These are phyloP conservation scores for Ceuthmochares aereus DNA, from an alignment of 2,113 vertebrate species.

Conservation along the genomic window DNA sequence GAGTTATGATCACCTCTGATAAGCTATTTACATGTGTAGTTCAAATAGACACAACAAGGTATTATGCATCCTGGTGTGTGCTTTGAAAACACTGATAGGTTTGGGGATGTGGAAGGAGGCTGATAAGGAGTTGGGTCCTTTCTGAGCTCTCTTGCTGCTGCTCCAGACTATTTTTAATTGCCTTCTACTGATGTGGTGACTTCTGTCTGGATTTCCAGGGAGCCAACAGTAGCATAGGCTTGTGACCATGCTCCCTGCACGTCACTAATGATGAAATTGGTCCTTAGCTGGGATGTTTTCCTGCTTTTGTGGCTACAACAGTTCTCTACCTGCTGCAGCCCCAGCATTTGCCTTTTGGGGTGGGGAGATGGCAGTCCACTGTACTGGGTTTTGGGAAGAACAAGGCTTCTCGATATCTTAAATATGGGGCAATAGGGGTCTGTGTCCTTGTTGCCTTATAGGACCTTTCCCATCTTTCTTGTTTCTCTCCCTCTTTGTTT, in stretches of 20 bases:
- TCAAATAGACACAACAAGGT: not conserved
- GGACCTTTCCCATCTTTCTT: not conserved
- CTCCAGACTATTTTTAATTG: not conserved
- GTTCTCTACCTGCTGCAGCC: not conserved
- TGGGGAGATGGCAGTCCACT: not conserved
- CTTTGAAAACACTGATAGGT: not conserved
- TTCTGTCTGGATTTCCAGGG: not conserved
- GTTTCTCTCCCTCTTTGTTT: not conserved
- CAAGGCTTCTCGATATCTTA: not conserved
- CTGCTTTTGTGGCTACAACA: not conserved
- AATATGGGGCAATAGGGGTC: not conserved
- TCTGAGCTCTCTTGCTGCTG: not conserved
- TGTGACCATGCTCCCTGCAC: not conserved
- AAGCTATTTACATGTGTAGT: not conserved
- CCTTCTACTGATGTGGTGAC: not conserved
- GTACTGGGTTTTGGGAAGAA: not conserved
- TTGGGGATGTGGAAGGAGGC: not conserved
- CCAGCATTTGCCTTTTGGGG: not conserved
- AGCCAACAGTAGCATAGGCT: not conserved
- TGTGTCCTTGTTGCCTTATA: not conserved
- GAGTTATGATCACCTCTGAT: not conserved
- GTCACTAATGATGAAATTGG: rapidly evolving
- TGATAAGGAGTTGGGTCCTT: not conserved
- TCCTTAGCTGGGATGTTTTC: not conserved
- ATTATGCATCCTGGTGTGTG: rapidly evolving